Conservation (phyloP, 2,113 vertebrate species). For the Halcyon malimbica region DNA sequence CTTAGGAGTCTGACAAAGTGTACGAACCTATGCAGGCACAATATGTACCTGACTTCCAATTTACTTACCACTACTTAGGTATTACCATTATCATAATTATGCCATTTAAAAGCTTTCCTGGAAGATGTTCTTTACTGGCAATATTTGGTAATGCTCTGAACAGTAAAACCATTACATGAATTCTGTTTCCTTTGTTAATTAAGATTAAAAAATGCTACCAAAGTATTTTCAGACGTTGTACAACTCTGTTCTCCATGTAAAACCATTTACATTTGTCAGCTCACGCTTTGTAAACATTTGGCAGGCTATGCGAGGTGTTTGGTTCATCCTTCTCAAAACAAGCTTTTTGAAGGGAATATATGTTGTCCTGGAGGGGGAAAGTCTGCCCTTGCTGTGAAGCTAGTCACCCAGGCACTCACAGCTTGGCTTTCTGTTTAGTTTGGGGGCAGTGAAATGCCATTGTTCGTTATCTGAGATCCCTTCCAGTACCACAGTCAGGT, state of each 20-base stretch:
- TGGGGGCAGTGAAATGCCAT: background rate
- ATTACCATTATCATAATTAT: background rate
- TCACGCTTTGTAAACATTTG: background rate
- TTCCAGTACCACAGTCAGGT: background rate
- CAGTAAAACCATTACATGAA: background rate
- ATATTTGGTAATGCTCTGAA: background rate
- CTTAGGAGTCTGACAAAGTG: background rate
- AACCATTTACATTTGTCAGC: background rate
- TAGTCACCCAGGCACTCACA: background rate
- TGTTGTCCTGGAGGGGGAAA: background rate
- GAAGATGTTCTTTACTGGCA: background rate
- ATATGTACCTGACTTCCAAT: background rate
- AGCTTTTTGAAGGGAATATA: background rate
- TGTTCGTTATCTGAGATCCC: background rate
- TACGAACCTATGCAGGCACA: background rate
- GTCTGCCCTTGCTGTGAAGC: background rate
- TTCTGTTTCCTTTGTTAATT: background rate
- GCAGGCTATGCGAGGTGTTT: background rate
- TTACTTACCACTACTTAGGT: background rate
- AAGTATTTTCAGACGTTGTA: background rate
- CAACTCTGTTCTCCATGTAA: background rate
- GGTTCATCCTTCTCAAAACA: background rate
- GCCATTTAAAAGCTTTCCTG: background rate
- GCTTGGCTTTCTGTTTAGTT: background rate
- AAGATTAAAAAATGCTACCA: background rate